Evolutionary conservation across 2,797 vertebrate genomes (phyloP), one percentile per base, ranked within the genome.

Genomic region (Sebastes aleutianus): DNA sequence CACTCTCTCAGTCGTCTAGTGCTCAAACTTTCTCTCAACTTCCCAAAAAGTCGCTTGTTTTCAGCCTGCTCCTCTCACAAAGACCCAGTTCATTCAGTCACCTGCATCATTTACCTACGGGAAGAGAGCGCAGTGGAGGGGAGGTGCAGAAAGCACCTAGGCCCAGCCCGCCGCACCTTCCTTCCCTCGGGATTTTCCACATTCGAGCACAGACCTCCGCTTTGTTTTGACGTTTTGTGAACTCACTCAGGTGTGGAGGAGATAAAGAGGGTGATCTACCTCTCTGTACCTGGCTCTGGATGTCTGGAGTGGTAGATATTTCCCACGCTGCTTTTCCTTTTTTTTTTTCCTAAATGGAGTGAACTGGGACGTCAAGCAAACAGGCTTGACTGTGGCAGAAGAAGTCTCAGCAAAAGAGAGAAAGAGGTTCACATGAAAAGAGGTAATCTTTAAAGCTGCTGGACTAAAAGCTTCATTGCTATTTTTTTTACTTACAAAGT

Each of bases 71-170:
- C 18, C 11, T 26, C 50, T 57, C 39, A 85, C 68, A 85, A 88
- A 88, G 84, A 78, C 65, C 69, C 22, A 32, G 32, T 68, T 89
- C 75, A 69, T 87, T 85, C 74, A 70, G 73, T 67, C 77, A 85
- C 75, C 82, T 88, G 82, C 79, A 69, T 85, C 78, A 67, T 85
- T 82, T 84, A 91, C 87, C 88, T 89, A 77, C 78, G 11, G 83
- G 83, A 77, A 67, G 79, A 70, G 79, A 78, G 59, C 81, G 20
- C 26, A 16, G 58, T 2, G 31, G 78, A 84, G 47, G 83, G 82
- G 85, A 88, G 88, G 90, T 70, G 62, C 82, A 86, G 71, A 84
- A 71, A 82, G 76, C 82, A 88, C 88, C 87, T 77, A 82, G 70
- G 70, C 81, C 75, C 61, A 58, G 80, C 83, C 80, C 56, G 75